Percentiles rank a stretch among this genome's conserved stretches.
Evolutionary conservation across 2,888 invertebrate species (phyloP).

Genomic region (Mimas tiliae): DNA sequence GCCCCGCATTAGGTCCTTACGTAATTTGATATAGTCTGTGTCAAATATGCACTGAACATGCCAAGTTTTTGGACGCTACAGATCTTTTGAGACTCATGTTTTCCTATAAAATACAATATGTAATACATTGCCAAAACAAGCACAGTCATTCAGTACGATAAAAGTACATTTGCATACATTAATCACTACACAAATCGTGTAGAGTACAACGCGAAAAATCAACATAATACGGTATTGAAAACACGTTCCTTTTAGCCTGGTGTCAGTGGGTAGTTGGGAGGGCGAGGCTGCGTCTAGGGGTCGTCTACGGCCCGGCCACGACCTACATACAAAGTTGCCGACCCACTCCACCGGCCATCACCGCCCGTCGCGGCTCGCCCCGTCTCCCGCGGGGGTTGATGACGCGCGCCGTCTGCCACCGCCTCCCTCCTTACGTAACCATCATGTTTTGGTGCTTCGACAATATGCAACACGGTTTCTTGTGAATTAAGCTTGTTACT

Average conservation of each 20-base stretch:
- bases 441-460: slow-evolving; percentile 49
- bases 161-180: neutral
- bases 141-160: neutral
- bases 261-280: slow-evolving; percentile 41
- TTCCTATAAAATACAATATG: neutral
- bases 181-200: neutral
- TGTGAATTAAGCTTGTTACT: slow-evolving; percentile 21
- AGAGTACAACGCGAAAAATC: neutral
- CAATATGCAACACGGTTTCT: slow-evolving; percentile 19
- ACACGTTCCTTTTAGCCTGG: slow-evolving; percentile 16
- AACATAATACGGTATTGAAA: slow-evolving; percentile 16
- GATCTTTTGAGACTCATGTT: neutral
- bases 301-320: slow-evolving; percentile 79
- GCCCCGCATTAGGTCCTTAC: neutral
- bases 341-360: slow-evolving; percentile 39
- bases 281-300: slow-evolving; percentile 76
- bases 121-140: neutral
- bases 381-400: slow-evolving; percentile 44
- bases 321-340: slow-evolving; percentile 64
- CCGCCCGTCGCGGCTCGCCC: slow-evolving; percentile 50
- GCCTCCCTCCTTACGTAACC: slow-evolving; percentile 71
- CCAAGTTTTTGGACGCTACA: neutral
- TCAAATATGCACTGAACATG: too few relatives aligned
- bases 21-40: neutral
- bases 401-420: slow-evolving; percentile 30